A percentile compares a stretch with the other conserved stretches of the same genome.
Conservation (phyloP, 2,113 vertebrate species). For the Poicephalus meyeri region DNA sequence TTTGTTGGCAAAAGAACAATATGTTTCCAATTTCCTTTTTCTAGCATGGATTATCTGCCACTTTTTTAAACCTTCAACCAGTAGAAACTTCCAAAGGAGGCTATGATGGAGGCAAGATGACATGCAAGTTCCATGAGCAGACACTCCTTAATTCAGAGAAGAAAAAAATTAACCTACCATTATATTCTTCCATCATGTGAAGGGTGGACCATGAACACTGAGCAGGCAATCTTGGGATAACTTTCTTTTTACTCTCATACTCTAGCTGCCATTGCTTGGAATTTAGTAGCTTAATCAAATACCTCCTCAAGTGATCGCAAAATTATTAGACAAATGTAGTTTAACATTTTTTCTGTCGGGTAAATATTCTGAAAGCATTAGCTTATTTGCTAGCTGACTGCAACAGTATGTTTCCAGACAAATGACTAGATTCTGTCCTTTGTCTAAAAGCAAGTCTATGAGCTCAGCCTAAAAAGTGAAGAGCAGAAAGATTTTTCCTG, state of each 20-base stretch:
- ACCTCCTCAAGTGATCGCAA: not conserved
- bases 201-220: not conserved
- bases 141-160: not conserved
- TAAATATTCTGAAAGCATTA: not conserved
- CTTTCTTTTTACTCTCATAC: not conserved
- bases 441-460: not conserved
- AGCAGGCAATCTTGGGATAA: not conserved
- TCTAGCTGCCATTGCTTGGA: not conserved
- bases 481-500: not conserved
- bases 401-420: not conserved
- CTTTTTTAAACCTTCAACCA: not conserved
- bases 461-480: not conserved
- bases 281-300: not conserved
- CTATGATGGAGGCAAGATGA: not conserved
- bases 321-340: not conserved
- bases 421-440: not conserved
- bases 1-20: not conserved
- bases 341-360: not conserved
- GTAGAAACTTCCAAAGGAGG: not conserved
- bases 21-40: not conserved
- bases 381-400: not conserved
- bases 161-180: not conserved
- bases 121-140: not conserved
- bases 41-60: not conserved
- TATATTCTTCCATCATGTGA: not conserved